Evolutionary conservation across 2,113 vertebrate species (phyloP), one percentile per base, ranked within the genome.

Genomic region (Gallinago media): DNA sequence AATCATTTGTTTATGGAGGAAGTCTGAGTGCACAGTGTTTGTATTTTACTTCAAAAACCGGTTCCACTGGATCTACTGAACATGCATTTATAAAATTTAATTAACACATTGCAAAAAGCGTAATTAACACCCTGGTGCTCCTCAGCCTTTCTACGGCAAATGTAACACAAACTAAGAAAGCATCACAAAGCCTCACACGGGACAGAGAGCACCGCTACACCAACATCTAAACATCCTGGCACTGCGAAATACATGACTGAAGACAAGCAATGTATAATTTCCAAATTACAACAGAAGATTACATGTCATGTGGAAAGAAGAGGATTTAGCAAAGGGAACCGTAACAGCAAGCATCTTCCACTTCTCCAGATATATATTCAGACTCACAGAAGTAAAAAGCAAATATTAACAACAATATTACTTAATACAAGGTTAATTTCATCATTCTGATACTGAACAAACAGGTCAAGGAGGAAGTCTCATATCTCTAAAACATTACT

Each of bases 1-100:
- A 92, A 91, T 52, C 59, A 86, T 88, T 94, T 96, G 96, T 94
- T 95, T 95, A 90, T 88, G 88, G 78, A 94, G 96, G 96, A 97
- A 96, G 96, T 89, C 80, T 85, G 84, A 78, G 65, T 15, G 79
- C 1, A 4, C 0, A 67, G 44, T 96, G 92, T 95, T 96, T 96
- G 77, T 74, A 75, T 91, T 96, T 89, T 79, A 90, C 86, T 93
- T 86, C 86, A 88, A 94, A 97, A 91, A 95, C 78, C 78, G 65
- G 83, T 91, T 95, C 92, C 92, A 86, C 95, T 83, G 94, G 96
- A 96, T 92, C 73, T 71, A 75, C 85, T 89, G 72, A 92, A 85
- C 76, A 18, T 38, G 87, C 66, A 83, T 73, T 91, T 83, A 85
- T 83, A 97, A 94, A 86, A 96, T 91, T 84, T 93, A 97, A 96